Conservation (phyloP, 1,140 invertebrate species). For the honey bee (Apis mellifera) region Amel_HAv3.1 CM009943.2:5215001-5215500, state of each 20-base stretch:
- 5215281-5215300: constrained; percentile 31
- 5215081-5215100: constrained; percentile 55
- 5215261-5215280: constrained; percentile 47
- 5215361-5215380: not conserved
- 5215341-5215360: not conserved
- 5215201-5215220: constrained; percentile 12
- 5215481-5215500: not conserved
- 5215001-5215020: constrained; percentile 56
- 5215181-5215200: constrained; percentile 40
- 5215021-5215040: constrained; percentile 61
- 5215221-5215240: constrained; percentile 54
- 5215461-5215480: not conserved
- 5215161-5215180: constrained; percentile 8
- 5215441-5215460: not conserved
- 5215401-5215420: no score
- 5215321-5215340: not conserved
- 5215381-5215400: constrained; percentile 24
- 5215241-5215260: constrained; percentile 44
- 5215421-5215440: not conserved
- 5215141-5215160: not conserved
- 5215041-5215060: not conserved
- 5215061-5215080: constrained; percentile 65
- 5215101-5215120: constrained; percentile 67
- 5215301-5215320: not conserved
- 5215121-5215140: constrained; percentile 24